These are phyloP conservation scores for Neodon shergylaensis DNA, from an alignment of 2,113 vertebrate genomes.

Conservation along the genomic window DNA sequence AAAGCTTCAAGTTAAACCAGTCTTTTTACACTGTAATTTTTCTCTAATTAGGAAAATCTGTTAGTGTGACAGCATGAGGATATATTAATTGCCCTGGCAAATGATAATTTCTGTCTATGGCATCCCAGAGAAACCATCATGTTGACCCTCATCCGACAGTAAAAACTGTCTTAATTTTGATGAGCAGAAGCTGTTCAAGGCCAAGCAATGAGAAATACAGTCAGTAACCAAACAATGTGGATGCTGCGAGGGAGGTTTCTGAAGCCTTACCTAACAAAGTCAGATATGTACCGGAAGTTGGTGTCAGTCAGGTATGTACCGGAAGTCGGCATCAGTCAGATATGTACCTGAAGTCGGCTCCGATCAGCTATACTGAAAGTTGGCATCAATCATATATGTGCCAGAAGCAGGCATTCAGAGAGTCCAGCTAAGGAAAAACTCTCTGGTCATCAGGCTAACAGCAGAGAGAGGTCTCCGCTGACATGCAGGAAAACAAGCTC, in stretches of 20 bases:
- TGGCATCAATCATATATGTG: too few relatives aligned
- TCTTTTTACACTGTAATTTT: neutral
- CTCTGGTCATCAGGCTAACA: neutral
- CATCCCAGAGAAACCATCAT: neutral
- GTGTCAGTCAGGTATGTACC: too few relatives aligned
- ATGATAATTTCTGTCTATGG: neutral
- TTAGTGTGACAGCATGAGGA: neutral
- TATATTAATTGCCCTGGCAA: neutral
- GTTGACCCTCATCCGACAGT: neutral
- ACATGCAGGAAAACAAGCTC: neutral
- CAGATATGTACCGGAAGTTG: neutral
- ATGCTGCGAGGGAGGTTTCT: neutral
- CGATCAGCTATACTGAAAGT: too few relatives aligned
- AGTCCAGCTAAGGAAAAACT: conserved; percentile 17
- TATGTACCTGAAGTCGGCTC: too few relatives aligned
- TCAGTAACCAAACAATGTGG: neutral
- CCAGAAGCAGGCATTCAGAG: too few relatives aligned
- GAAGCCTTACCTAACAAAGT: neutral
- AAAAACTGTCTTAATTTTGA: neutral
- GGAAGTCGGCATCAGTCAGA: too few relatives aligned
- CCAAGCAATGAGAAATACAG: neutral
- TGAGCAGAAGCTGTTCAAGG: neutral
- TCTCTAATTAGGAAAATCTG: neutral
- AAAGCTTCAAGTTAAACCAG: neutral
- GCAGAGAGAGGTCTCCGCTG: neutral